phyloP scores from a whole-genome alignment of 2,888 invertebrate species.

The Tinea trinotella region DNA sequence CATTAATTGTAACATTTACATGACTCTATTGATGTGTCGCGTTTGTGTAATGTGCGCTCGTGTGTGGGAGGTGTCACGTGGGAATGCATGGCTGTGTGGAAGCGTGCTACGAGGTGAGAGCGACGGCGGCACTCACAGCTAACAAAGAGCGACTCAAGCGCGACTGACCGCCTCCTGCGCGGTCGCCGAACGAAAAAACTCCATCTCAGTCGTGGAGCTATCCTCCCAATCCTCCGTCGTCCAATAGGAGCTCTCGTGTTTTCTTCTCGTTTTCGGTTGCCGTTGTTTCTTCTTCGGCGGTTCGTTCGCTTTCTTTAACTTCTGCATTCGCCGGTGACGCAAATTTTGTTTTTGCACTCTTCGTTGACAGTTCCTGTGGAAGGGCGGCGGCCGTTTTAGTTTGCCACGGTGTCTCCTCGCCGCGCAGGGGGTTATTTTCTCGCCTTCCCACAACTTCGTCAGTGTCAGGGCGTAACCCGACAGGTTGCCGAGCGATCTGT shows the following conservation, averaged over 20 bases:
- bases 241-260: constrained; percentile 60
- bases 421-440: constrained; percentile 47
- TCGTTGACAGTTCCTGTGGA: constrained; percentile 58
- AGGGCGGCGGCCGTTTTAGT: constrained; percentile 55
- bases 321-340: constrained; percentile 35
- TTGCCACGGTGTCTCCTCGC: constrained; percentile 57
- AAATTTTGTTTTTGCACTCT: constrained; percentile 61
- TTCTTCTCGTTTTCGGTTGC: constrained; percentile 70
- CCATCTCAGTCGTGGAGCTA: constrained; percentile 65
- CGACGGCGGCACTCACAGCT: constrained; percentile 60
- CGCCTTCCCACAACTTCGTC: constrained; percentile 49
- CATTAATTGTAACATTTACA: too few species aligned
- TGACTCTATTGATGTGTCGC: too few species aligned
- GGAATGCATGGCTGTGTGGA: constrained; percentile 44
- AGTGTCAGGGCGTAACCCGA: constrained; percentile 78
- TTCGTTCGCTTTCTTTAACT: constrained; percentile 64
- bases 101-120: constrained; percentile 65
- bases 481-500: constrained; percentile 78
- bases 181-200: constrained; percentile 73
- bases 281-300: constrained; percentile 62
- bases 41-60: too few species aligned
- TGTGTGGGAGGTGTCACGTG: too few species aligned
- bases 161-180: constrained; percentile 69
- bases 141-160: constrained; percentile 59
- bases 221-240: constrained; percentile 63